Conservation (phyloP, 2,113 vertebrate genomes). For the Dinomys branickii region DNA sequence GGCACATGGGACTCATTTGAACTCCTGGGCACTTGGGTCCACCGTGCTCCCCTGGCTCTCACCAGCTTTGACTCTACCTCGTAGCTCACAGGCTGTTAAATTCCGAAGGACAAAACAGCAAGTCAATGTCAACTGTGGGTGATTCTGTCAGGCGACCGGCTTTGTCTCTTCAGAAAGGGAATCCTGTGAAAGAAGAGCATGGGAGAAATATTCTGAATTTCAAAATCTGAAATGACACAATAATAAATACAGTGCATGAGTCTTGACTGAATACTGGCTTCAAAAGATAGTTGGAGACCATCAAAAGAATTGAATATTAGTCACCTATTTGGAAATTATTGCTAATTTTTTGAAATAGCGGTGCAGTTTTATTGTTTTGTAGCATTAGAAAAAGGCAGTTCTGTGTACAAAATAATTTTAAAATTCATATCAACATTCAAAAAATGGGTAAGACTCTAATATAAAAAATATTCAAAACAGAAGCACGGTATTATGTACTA, state of each 20-base stretch:
- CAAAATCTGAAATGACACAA: neutral
- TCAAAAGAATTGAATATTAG: neutral
- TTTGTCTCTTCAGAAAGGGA: neutral
- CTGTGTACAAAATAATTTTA: neutral
- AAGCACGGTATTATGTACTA: neutral
- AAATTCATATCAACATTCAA: neutral
- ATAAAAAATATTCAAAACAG: neutral
- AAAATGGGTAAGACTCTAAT: neutral
- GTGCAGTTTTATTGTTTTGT: neutral
- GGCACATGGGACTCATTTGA: no score
- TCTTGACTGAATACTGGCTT: neutral
- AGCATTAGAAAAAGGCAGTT: neutral
- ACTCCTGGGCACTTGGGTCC: no score
- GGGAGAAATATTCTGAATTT: neutral
- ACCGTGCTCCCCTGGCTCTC: neutral
- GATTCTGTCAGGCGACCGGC: neutral
- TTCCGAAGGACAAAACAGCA: neutral
- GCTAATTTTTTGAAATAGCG: neutral
- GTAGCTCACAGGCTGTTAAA: neutral
- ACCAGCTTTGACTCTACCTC: neutral
- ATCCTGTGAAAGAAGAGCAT: neutral
- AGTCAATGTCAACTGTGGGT: neutral
- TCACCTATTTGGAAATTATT: neutral
- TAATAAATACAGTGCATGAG: neutral
- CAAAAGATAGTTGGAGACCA: neutral